Evolutionary conservation across 2,888 invertebrate species (phyloP), one percentile per base, ranked within the genome.

Genomic region (Brachycybe producta): DNA sequence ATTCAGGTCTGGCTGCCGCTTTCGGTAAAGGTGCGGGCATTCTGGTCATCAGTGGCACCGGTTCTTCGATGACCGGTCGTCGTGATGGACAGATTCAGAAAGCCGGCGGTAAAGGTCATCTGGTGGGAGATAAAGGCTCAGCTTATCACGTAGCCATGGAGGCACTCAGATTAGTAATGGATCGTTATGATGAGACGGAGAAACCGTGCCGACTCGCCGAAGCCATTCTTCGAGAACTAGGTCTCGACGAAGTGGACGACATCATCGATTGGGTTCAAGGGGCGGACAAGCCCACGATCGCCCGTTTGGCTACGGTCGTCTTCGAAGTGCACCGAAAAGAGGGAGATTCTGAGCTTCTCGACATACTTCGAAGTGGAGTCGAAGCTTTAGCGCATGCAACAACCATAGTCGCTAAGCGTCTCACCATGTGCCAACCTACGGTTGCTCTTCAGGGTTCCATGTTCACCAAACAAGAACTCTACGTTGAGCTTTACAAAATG

Each of bases 41-140:
- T 7, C 15, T 19, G 5, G 23, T 45, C 32, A 45, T 45, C 7
- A 35, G 45, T 45, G 45, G 45, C 32, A 45, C 45, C 13, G 45
- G 45, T 4, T 32, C 45, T 4, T 21, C 34, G 19, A 35, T 35
- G 2, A 38, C 32, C 13, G 45, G 45, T n/a, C 3, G 45, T 19
- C 32, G 35, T 32, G 35, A 34, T 11, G 34, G 19, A 7, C 32
- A 35, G 23, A 38, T 34, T 8, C 4, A 19, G 5, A 3, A 8
- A n/a, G 45, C 35, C 3, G 45, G 45, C 13, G 45, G 45, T n/a
- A 32, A 35, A 3, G 45, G 45, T 11, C 45, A 45, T 23, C 13
- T 45, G 13, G 5, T 45, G 19, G 45, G 45, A 21, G 45, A 45
- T 26, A 5, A 23, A 11, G 45, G 45, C 13, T 34, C 34, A 24